Evolutionary conservation across 2,888 invertebrate genomes (phyloP).

Genomic region (Mimachlamys varia): DNA sequence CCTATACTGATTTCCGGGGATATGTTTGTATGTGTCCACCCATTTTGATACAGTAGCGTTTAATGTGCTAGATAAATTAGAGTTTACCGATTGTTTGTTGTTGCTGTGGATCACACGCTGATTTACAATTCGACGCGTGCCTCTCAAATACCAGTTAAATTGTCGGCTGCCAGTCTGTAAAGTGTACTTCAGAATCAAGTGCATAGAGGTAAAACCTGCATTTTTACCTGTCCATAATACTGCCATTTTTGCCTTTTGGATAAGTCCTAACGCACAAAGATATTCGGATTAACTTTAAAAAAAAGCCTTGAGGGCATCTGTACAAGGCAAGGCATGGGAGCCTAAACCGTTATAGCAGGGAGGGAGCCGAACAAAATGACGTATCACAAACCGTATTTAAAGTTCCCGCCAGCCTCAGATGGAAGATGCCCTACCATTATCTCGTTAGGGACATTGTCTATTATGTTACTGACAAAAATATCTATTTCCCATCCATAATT

Average conservation of each 20-base stretch:
- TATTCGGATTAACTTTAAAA: background rate
- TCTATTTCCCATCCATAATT: background rate
- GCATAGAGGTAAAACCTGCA: background rate
- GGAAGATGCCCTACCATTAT: background rate
- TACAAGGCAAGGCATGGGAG: background rate
- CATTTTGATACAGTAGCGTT: no score
- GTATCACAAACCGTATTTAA: background rate
- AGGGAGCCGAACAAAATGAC: background rate
- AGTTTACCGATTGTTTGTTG: background rate
- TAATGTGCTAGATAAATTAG: no score
- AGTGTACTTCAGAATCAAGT: background rate
- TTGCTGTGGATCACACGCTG: background rate
- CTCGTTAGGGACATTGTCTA: background rate
- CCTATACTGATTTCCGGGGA: no score
- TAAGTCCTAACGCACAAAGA: background rate
- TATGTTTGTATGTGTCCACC: no score
- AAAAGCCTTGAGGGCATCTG: background rate
- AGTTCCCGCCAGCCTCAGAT: background rate
- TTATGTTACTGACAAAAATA: background rate
- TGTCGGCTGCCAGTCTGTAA: background rate
- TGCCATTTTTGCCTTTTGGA: background rate
- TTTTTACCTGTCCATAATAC: background rate
- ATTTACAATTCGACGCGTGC: background rate
- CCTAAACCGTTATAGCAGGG: background rate
- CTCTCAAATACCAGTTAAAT: background rate